phyloP scores from a whole-genome alignment of 2,113 vertebrate genomes.

The Hypocryptadius cinnamomeus region DNA sequence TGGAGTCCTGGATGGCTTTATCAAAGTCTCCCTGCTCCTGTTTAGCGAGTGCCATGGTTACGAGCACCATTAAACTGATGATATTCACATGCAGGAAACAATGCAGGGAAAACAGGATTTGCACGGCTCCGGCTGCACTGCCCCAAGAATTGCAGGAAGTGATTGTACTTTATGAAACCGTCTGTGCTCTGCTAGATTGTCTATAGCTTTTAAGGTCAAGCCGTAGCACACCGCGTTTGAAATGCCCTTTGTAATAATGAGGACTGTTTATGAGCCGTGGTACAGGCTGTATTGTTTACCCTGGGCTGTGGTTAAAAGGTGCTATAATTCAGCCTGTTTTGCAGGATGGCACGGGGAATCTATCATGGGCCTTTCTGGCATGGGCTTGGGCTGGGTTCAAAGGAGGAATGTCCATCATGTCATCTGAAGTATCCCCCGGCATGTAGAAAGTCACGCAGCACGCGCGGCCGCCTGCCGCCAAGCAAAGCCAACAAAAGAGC shows the following conservation, averaged over 20 bases:
- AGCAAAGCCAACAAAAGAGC: background rate
- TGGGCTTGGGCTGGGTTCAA: slow-evolving; percentile 60
- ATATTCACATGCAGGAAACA: slow-evolving; percentile 88
- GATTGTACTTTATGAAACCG: slow-evolving; percentile 97
- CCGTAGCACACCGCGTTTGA: slow-evolving; percentile 69
- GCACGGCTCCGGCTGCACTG: slow-evolving; percentile 91
- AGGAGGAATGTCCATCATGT: slow-evolving; percentile 48
- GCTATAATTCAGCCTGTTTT: slow-evolving; percentile 60
- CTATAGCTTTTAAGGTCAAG: slow-evolving; percentile 82
- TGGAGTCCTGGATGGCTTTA: slow-evolving; percentile 60
- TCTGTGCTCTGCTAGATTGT: slow-evolving; percentile 87
- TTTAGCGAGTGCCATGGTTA: slow-evolving; percentile 82
- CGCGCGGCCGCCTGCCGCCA: background rate
- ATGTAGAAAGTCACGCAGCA: slow-evolving; percentile 74
- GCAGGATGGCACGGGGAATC: slow-evolving; percentile 68
- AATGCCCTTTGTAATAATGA: slow-evolving; percentile 79
- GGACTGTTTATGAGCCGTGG: slow-evolving; percentile 73
- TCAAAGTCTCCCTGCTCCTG: slow-evolving; percentile 62
- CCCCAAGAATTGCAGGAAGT: slow-evolving; percentile 99
- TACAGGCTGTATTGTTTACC: slow-evolving; percentile 79
- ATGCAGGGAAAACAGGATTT: slow-evolving; percentile 98
- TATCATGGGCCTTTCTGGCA: slow-evolving; percentile 65
- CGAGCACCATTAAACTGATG: slow-evolving; percentile 74
- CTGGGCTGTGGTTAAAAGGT: slow-evolving; percentile 55
- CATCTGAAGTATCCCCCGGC: background rate